Evolutionary conservation across 2,888 invertebrate species (phyloP), one percentile per base, ranked within the genome.

Genomic region (Macrostomum cliftonense): DNA sequence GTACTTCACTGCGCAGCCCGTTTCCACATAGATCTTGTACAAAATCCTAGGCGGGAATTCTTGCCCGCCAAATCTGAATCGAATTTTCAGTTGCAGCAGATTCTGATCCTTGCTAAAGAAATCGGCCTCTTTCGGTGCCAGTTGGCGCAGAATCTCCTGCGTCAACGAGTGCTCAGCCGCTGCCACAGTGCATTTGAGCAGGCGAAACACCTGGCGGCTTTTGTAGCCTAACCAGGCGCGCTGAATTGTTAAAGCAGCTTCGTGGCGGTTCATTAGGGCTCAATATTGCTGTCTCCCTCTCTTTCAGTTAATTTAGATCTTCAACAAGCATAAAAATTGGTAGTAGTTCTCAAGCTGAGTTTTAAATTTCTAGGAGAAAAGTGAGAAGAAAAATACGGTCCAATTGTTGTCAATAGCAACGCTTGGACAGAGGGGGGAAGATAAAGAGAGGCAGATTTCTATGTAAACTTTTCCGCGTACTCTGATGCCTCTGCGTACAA

Each of bases 31-130:
- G 7, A 69, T 58, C 53, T 69, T 69, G 56, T 68, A 69, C 56
- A 60, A 68, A 40, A 69, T 66, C 59, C 64, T 57, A 1, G 69
- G 69, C n/a, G 69, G 69, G 49, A 67, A 69, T 50, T 65, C 67
- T 1, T 49, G 43, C 19, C 69, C 68, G 20, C 67, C 68, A 61
- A 69, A 69, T 64, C 65, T 60, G 49, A 66, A 65, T 55, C 64
- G 53, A 12, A 68, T 62, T 55, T 61, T 58, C 9, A 63, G 56
- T 46, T 60, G 58, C 40, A 59, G 52, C 2, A 42, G 42, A 53
- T 59, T 59, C 57, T 62, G 63, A 51, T 69, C 67, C 47, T 56
- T 59, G 28, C 28, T 28, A 14, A 68, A 54, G 42, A 69, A 57
- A 42, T 62, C 58, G 4, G 69, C 67, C 50, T 69, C 69, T 50